Base-by-base conservation (phyloP, 2,113 vertebrate species). In the Peromyscus maniculatus region DNA sequence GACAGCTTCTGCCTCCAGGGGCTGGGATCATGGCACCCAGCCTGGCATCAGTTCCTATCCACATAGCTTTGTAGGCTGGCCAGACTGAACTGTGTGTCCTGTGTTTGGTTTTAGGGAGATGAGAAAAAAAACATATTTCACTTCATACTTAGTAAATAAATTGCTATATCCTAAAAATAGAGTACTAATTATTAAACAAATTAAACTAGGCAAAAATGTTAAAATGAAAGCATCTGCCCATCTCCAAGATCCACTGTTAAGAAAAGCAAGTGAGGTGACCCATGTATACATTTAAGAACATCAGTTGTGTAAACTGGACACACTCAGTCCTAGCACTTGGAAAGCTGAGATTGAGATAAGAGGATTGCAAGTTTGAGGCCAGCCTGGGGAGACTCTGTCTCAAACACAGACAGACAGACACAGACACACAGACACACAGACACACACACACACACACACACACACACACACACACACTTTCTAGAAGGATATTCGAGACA, bases 111-210 rank as follows among this genome's bases (percentile, higher is more conserved):
- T 94, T 86, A 79, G 52, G 92, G 28, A 11, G 36, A 59, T 93
- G 69, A 72, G 15, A 43, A 67, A 79, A 83, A 93, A 89, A 87
- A 36, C 69, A 0, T 62, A 55, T 16, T 91, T 96, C 24, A 15
- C 33, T 86, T 95, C 55, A 72, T 96, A 64, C 26, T 82, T 95
- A 66, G 26, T 89, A 95, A 92, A 62, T 57, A 78, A 82, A 67
- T 92, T 89, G 22, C 52, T 49, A 87, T 46, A 43, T 67, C 19
- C 28, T 97, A 87, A 80, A 94, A n/a, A 67, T 39, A 90, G 46
- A 69, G 90, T 64, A 36, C 67, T 93, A 90, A 36, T 21, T 49
- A 83, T 72, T 72, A 77, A 62, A 93, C 89, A 95, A 46, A 92
- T 86, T 91, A 86, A 95, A 93, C 33, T 78, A 91, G 52, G 52